Percentiles rank a stretch among this genome's conserved stretches.
phyloP scores from a whole-genome alignment of 2,797 vertebrate species.

The Natrix natrix region DNA sequence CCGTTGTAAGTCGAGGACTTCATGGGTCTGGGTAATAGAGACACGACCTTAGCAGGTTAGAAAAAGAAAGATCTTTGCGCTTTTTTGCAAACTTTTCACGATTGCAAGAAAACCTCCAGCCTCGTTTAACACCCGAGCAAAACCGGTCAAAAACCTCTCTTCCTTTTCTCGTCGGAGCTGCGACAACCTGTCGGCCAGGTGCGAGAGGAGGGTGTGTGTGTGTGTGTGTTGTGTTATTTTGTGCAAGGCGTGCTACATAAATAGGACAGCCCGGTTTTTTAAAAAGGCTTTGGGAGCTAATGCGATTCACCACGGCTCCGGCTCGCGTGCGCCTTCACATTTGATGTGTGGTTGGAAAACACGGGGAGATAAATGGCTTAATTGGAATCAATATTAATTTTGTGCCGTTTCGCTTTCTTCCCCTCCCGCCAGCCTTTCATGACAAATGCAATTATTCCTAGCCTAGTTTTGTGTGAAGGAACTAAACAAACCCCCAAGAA shows the following conservation, averaged over 20 bases:
- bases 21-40: not conserved
- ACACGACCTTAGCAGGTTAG: not conserved
- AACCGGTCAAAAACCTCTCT: not conserved
- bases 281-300: not conserved
- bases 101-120: not conserved
- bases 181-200: not conserved
- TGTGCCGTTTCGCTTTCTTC: conserved; percentile 64
- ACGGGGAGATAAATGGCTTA: conserved; percentile 72
- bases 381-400: conserved; percentile 80
- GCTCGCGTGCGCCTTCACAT: conserved; percentile 59
- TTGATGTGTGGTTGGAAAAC: conserved; percentile 68
- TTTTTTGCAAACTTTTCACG: not conserved
- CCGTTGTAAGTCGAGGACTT: too few species aligned
- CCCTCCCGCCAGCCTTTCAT: not conserved
- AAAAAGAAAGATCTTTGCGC: rapidly evolving
- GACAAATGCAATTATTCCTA: conserved; percentile 59
- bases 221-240: not conserved
- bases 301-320: conserved; percentile 44
- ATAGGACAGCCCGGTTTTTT: not conserved
- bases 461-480: conserved; percentile 36
- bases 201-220: rapidly evolving
- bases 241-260: not conserved
- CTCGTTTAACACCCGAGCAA: not conserved
- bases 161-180: not conserved
- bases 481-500: conserved; percentile 28